A percentile compares a stretch with the other conserved stretches of the same genome.
phyloP scores from a whole-genome alignment of 2,113 vertebrate species.

The Spermophilus dauricus region DNA sequence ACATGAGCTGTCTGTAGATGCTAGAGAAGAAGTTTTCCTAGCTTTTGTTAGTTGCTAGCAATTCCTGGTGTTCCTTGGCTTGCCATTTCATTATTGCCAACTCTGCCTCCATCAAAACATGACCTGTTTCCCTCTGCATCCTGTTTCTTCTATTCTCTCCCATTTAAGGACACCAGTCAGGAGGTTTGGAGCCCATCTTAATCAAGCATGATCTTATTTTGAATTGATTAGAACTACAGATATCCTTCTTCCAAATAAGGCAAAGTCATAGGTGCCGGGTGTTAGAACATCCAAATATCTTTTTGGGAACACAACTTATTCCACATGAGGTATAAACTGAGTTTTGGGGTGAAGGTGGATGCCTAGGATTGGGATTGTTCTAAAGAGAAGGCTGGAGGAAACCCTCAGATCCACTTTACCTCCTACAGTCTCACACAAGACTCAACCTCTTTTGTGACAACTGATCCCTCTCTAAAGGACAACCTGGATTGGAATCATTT shows the following conservation, averaged over 20 bases:
- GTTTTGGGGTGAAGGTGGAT: background rate
- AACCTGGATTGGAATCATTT: background rate
- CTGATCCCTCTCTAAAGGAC: slow-evolving; percentile 39
- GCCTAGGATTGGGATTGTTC: background rate
- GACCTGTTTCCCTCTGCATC: background rate
- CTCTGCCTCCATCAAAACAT: background rate
- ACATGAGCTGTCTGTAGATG: too few relatives aligned
- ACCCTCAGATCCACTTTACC: background rate
- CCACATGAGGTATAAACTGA: background rate
- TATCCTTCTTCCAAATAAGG: background rate
- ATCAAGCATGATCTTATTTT: background rate
- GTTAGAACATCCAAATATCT: background rate
- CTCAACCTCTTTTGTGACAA: background rate
- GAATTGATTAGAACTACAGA: background rate
- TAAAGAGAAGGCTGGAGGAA: background rate
- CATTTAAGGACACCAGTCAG: background rate
- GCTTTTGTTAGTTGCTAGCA: background rate
- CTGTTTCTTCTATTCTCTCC: background rate
- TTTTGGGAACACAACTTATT: background rate
- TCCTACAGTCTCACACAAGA: background rate
- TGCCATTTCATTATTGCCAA: background rate
- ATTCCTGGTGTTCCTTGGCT: background rate
- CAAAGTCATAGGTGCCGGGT: background rate
- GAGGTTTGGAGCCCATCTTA: background rate
- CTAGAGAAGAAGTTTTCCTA: background rate